phyloP scores from a whole-genome alignment of 2,113 vertebrate genomes.

The Phasianus colchicus region DNA sequence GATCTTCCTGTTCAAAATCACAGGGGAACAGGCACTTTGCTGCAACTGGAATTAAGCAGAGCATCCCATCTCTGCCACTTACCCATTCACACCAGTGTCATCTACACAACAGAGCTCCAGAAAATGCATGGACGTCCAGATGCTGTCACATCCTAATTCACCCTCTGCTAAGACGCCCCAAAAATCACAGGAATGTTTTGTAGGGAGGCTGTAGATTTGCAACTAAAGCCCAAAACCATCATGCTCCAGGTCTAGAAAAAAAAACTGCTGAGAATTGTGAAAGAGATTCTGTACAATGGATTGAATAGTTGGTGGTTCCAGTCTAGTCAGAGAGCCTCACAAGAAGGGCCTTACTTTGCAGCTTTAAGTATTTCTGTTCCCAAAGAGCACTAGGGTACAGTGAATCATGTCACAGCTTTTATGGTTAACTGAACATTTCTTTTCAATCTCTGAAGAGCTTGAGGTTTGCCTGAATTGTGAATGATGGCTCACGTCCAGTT shows the following conservation, averaged over 20 bases:
- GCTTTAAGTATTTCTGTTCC: constrained; percentile 39
- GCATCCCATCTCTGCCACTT: not conserved
- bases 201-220: not conserved
- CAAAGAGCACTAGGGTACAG: constrained; percentile 6
- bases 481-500: constrained; percentile 69
- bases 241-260: not conserved
- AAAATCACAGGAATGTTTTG: not conserved
- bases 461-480: constrained; percentile 64
- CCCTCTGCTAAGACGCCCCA: not conserved
- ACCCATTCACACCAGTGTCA: not conserved
- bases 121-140: not conserved
- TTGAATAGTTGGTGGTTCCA: constrained; percentile 12
- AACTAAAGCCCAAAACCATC: not conserved
- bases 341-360: constrained; percentile 35
- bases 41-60: not conserved
- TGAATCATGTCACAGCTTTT: constrained; percentile 50
- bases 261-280: not conserved
- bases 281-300: constrained; percentile 28
- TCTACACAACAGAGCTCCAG: not conserved
- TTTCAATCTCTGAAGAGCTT: constrained; percentile 47
- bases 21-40: not conserved
- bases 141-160: not conserved
- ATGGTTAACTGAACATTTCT: constrained; percentile 61
- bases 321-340: constrained; percentile 35
- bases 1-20: not conserved